Conservation (phyloP, 2,888 invertebrate species). For the Diplazon laetatorius region DNA sequence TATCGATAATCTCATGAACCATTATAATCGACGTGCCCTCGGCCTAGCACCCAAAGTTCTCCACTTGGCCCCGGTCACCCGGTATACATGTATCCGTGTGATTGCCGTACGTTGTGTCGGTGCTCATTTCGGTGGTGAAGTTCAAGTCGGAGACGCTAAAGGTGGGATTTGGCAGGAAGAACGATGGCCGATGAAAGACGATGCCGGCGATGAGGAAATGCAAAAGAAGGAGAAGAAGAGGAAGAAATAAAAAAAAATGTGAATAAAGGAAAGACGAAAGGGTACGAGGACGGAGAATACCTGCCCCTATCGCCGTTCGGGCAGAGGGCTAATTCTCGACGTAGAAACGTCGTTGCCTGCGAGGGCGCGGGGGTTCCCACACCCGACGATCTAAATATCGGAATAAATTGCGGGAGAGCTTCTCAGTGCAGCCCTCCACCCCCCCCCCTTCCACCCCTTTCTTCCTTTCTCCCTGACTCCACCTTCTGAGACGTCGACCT, state of each 20-base stretch:
- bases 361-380: slow-evolving; percentile 34
- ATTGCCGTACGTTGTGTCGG: neutral
- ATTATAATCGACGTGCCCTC: too few relatives aligned
- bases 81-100: neutral
- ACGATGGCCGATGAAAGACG: slow-evolving; percentile 20
- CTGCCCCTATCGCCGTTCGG: slow-evolving; percentile 47
- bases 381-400: slow-evolving; percentile 76
- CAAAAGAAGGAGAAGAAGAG: slow-evolving; percentile 33
- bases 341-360: slow-evolving; percentile 42
- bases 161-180: slow-evolving; percentile 13
- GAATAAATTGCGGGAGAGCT: slow-evolving; percentile 77
- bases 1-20: too few relatives aligned
- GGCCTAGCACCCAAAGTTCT: too few relatives aligned
- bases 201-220: neutral
- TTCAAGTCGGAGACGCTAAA: neutral
- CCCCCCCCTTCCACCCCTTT: slow-evolving; percentile 13
- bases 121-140: slow-evolving; percentile 3
- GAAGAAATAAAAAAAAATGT: slow-evolving; percentile 17
- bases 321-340: slow-evolving; percentile 53
- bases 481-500: slow-evolving; percentile 54
- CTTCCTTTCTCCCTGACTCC: slow-evolving; percentile 7
- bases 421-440: slow-evolving; percentile 44
- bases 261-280: slow-evolving; percentile 20
- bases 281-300: slow-evolving; percentile 32
- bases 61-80: neutral